These are phyloP conservation scores for Nematopogon swammerdamellus DNA, from an alignment of 2,888 invertebrate genomes.

Conservation along the genomic window DNA sequence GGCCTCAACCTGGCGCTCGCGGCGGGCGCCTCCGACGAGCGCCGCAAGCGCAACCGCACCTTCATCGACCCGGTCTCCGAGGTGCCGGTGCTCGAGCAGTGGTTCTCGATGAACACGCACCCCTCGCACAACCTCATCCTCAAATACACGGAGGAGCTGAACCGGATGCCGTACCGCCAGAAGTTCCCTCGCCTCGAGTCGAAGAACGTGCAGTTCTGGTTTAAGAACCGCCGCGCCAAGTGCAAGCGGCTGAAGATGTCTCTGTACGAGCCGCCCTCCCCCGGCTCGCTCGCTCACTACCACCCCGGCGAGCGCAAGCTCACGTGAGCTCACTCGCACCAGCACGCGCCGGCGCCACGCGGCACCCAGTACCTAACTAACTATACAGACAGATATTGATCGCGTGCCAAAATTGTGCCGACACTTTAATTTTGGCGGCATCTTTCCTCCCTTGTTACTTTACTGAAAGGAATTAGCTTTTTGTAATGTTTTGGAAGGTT, in stretches of 20 bases:
- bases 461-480: no score
- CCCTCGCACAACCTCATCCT: constrained; percentile 97
- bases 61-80: constrained; percentile 99
- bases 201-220: constrained; percentile 99
- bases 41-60: constrained; percentile 93
- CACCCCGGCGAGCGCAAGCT: constrained; percentile 42
- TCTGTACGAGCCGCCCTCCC: constrained; percentile 71
- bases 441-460: no score
- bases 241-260: constrained; percentile 95
- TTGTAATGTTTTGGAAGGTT: no score
- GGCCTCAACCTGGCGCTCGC: constrained; percentile 64
- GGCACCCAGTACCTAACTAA: no score
- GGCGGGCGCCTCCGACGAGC: constrained; percentile 68
- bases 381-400: no score
- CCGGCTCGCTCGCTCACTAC: constrained; percentile 52
- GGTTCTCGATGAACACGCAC: constrained; percentile 98
- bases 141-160: constrained; percentile 96
- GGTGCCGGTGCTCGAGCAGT: constrained; percentile 89
- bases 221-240: constrained; percentile 97
- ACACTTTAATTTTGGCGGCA: no score
- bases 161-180: constrained; percentile 95
- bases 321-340: not conserved
- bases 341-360: no score
- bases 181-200: constrained; percentile 98
- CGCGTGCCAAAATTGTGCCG: no score